These are phyloP conservation scores for Molothrus ater DNA, from an alignment of 2,797 vertebrate species.

Conservation along the genomic window DNA sequence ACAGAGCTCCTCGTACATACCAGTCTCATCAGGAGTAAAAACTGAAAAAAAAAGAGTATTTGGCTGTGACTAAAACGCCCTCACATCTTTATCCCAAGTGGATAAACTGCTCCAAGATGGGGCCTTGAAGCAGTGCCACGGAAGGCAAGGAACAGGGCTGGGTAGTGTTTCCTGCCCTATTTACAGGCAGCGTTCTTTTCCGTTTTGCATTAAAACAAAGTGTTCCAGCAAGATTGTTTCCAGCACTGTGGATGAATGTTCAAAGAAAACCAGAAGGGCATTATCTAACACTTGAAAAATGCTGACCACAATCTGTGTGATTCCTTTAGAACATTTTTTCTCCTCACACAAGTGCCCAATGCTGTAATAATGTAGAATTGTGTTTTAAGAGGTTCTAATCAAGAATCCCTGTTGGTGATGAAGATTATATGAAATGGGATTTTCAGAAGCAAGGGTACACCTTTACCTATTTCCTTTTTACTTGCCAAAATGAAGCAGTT, in stretches of 20 bases:
- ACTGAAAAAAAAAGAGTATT: not conserved
- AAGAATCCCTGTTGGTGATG: not conserved
- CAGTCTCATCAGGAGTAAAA: not conserved
- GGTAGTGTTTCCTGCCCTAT: not conserved
- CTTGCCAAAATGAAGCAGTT: not conserved
- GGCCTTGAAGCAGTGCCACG: fast-evolving
- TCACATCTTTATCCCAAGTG: not conserved
- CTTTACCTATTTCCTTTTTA: not conserved
- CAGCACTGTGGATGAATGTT: not conserved
- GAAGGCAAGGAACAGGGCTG: not conserved
- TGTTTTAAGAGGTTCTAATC: not conserved
- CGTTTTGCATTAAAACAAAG: not conserved
- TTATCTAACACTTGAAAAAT: not conserved
- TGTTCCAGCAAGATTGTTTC: not conserved
- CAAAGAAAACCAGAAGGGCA: not conserved
- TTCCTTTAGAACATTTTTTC: not conserved
- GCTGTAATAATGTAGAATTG: not conserved
- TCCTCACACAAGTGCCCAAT: not conserved
- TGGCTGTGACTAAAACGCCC: not conserved
- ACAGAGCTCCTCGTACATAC: not conserved
- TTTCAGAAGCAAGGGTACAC: not conserved
- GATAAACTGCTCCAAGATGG: fast-evolving
- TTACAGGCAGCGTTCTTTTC: not conserved
- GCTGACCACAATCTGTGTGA: not conserved
- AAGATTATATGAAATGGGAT: not conserved